phyloP scores from a whole-genome alignment of 2,797 vertebrate species.

The Arctocebus calabarensis region DNA sequence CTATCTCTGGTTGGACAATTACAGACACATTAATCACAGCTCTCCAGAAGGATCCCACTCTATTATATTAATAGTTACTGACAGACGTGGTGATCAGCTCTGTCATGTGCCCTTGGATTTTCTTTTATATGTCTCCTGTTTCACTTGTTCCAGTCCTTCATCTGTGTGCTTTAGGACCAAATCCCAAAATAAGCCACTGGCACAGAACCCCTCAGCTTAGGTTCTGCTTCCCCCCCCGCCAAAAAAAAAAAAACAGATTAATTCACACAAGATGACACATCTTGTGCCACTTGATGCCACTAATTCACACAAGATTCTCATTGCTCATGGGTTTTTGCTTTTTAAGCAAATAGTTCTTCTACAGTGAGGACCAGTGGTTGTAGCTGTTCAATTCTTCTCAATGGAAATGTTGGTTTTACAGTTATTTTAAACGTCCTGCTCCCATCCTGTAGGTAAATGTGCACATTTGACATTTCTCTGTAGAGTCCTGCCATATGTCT shows the following conservation, averaged over 20 bases:
- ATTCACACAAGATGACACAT: too few species aligned
- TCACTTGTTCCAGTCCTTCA: background rate
- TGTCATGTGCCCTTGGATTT: fast-evolving
- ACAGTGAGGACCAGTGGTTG: background rate
- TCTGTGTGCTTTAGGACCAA: background rate
- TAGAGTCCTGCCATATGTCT: background rate
- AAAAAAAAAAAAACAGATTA: background rate
- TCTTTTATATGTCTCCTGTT: background rate
- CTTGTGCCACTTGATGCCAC: too few species aligned
- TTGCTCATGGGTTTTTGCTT: background rate
- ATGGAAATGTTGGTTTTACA: background rate
- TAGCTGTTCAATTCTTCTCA: background rate
- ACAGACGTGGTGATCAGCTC: background rate
- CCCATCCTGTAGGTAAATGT: background rate
- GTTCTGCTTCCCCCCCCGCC: background rate
- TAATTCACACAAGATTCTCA: background rate
- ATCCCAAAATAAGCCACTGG: background rate
- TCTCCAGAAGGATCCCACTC: background rate
- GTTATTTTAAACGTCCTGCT: background rate
- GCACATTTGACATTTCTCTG: background rate
- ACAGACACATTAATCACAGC: background rate
- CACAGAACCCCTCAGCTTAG: background rate
- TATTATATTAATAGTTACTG: background rate
- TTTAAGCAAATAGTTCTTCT: background rate
- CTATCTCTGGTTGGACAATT: background rate